These are phyloP conservation scores for Oryzias woworae DNA, from an alignment of 2,113 vertebrate genomes.

Conservation along the genomic window DNA sequence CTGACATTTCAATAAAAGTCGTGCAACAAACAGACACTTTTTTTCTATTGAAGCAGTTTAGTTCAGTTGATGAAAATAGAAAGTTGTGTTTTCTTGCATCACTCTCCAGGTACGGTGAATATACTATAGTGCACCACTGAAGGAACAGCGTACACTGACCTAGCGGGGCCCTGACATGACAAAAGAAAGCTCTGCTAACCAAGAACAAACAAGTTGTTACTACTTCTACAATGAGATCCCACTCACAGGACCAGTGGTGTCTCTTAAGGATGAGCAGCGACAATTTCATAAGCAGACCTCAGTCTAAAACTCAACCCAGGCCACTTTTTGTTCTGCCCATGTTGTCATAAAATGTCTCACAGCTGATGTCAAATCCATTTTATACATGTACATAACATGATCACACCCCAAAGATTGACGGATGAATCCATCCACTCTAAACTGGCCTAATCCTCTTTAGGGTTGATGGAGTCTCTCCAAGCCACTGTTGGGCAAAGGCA, in stretches of 20 bases:
- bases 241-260: conserved; percentile 52
- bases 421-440: no score
- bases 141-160: no score
- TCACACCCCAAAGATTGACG: no score
- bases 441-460: no score
- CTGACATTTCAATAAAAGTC: conserved; percentile 17
- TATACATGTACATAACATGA: no score
- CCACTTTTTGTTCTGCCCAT: background rate
- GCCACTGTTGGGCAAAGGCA: no score
- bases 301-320: background rate
- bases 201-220: conserved; percentile 18
- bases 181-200: background rate
- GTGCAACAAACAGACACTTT: background rate
- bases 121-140: no score
- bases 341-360: background rate
- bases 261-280: conserved; percentile 16
- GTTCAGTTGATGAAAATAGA: no score
- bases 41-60: no score
- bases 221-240: conserved; percentile 15
- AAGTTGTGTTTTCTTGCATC: no score
- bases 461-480: no score
- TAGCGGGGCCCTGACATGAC: background rate
- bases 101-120: no score
- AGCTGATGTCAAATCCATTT: background rate
- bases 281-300: background rate